These are phyloP conservation scores for Fistularia tabacaria DNA, from an alignment of 2,797 vertebrate genomes.

Conservation along the genomic window DNA sequence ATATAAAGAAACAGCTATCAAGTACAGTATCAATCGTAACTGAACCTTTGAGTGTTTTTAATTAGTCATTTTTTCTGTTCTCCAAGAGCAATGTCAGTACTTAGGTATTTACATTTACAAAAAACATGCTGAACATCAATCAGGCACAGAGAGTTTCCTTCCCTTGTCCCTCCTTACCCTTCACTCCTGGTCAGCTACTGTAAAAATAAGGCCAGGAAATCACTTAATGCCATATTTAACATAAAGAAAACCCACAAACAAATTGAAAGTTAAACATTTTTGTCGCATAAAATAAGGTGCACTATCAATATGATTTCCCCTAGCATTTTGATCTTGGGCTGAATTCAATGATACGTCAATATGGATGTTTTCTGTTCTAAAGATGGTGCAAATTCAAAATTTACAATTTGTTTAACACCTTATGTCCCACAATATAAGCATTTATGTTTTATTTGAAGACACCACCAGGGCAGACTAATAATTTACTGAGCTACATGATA, in stretches of 20 bases:
- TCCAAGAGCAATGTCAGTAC: constrained; percentile 35
- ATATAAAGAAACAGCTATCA: constrained; percentile 34
- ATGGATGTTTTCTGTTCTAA: too few species aligned
- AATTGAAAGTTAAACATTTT: not conserved
- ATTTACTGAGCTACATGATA: too few species aligned
- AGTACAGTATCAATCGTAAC: constrained; percentile 55
- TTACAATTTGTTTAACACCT: too few species aligned
- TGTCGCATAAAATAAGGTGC: constrained; percentile 10
- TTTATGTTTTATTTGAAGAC: too few species aligned
- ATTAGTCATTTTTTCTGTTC: constrained; percentile 1
- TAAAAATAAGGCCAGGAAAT: not conserved
- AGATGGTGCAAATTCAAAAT: too few species aligned
- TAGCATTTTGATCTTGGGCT: too few species aligned
- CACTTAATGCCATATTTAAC: not conserved
- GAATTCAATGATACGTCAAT: too few species aligned
- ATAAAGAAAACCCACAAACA: constrained; percentile 1
- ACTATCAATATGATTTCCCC: constrained; percentile 2
- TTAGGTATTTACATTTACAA: constrained; percentile 31
- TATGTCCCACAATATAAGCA: too few species aligned
- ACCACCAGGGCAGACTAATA: too few species aligned
- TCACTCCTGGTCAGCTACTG: constrained; percentile 5
- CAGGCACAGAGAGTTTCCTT: not conserved
- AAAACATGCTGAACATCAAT: constrained; percentile 9
- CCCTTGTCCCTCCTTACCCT: constrained; percentile 1
- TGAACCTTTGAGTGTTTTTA: too few species aligned